phyloP scores from a whole-genome alignment of 2,888 invertebrate species.

The Lochmaea capreae region DNA sequence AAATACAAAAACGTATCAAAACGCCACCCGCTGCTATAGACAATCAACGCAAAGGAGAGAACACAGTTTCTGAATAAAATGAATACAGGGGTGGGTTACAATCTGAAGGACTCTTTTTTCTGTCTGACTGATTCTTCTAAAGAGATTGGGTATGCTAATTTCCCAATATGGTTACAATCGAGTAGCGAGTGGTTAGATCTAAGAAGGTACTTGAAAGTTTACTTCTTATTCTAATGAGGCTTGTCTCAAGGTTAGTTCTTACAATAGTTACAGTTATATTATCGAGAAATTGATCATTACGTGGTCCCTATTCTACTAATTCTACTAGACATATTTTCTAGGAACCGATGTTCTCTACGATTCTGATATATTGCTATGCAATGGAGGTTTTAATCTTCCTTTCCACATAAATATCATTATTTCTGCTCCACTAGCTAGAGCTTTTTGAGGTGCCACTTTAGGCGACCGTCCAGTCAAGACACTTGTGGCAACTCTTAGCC shows the following conservation, averaged over 20 bases:
- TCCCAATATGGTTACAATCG: slow-evolving; percentile 29
- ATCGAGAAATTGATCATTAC: background rate
- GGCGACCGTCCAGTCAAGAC: no score
- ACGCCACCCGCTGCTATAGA: slow-evolving; percentile 38
- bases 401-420: no score
- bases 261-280: background rate
- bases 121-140: slow-evolving; percentile 45
- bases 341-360: no score
- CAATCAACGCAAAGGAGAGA: slow-evolving; percentile 35
- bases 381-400: no score
- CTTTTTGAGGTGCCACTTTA: no score
- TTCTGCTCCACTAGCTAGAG: no score
- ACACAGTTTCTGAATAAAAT: slow-evolving; percentile 40
- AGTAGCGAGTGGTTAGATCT: slow-evolving; percentile 5
- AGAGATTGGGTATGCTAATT: slow-evolving; percentile 35
- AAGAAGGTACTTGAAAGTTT: background rate
- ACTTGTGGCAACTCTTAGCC: no score
- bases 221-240: background rate
- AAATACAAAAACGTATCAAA: slow-evolving; percentile 37
- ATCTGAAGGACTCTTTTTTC: slow-evolving; percentile 49
- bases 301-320: no score
- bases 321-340: no score
- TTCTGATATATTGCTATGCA: no score
- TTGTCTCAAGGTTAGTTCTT: background rate
- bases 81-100: slow-evolving; percentile 45